Conservation (phyloP, 2,888 invertebrate genomes). For the Cephus nigrinus region DNA sequence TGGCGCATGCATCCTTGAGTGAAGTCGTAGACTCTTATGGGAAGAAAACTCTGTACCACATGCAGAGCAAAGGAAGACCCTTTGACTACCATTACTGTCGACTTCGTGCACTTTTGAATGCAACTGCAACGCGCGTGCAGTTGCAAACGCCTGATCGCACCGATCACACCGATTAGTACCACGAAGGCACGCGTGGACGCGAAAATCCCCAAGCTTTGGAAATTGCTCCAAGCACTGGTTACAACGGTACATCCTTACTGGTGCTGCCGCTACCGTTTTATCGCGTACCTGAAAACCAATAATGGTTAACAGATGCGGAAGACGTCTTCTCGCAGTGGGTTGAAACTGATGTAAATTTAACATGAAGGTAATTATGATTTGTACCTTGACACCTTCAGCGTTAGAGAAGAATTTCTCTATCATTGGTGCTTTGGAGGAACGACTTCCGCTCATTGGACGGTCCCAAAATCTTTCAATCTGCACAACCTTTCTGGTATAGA, state of each 20-base stretch:
- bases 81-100: slow-evolving; percentile 44
- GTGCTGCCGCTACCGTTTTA: slow-evolving; percentile 41
- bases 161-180: slow-evolving; percentile 58
- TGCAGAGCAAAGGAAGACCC: slow-evolving; percentile 71
- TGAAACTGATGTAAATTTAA: too few relatives aligned
- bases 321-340: background rate
- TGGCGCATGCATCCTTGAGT: slow-evolving; percentile 80
- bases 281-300: slow-evolving; percentile 47
- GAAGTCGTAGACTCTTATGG: slow-evolving; percentile 75
- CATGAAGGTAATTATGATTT: background rate
- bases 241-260: slow-evolving; percentile 65
- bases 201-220: slow-evolving; percentile 64
- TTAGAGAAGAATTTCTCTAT: slow-evolving; percentile 64
- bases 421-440: slow-evolving; percentile 53
- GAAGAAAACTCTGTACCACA: slow-evolving; percentile 77
- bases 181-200: slow-evolving; percentile 65
- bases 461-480: slow-evolving; percentile 73
- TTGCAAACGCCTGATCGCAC: slow-evolving; percentile 59
- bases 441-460: slow-evolving; percentile 31
- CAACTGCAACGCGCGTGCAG: slow-evolving; percentile 70
- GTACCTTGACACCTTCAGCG: slow-evolving; percentile 60
- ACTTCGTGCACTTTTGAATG: slow-evolving; percentile 73
- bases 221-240: slow-evolving; percentile 67
- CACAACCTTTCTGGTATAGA: slow-evolving; percentile 70
- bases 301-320: background rate